A percentile compares a stretch with the other conserved stretches of the same genome.
Conservation (phyloP, 1,140 invertebrate genomes). For the Zaprionus ghesquierei region DNA sequence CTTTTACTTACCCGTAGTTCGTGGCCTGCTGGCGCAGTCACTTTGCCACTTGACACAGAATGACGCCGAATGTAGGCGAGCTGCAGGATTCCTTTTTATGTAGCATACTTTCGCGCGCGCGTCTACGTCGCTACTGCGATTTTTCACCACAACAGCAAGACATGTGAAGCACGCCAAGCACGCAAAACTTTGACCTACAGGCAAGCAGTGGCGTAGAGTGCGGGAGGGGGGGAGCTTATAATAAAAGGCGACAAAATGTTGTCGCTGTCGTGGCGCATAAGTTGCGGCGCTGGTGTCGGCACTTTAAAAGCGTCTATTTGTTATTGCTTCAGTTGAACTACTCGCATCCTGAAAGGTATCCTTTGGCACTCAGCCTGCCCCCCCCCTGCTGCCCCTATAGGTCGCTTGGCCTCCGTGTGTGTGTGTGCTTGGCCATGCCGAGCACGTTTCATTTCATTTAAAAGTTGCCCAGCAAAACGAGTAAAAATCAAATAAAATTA, state of each 20-base stretch:
- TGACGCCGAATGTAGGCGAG: slow-evolving; percentile 46
- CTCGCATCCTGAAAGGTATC: neutral
- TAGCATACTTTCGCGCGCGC: slow-evolving; percentile 43
- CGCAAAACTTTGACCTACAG: slow-evolving; percentile 39
- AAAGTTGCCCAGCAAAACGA: slow-evolving; percentile 51
- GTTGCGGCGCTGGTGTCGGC: slow-evolving; percentile 31
- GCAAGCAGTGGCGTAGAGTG: neutral
- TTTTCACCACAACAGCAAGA: slow-evolving; percentile 26
- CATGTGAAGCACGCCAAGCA: slow-evolving; percentile 36
- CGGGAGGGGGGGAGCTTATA: neutral
- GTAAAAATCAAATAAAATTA: slow-evolving; percentile 76
- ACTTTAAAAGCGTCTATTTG: slow-evolving; percentile 54
- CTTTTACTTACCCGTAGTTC: slow-evolving; percentile 62
- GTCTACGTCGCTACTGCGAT: slow-evolving; percentile 31
- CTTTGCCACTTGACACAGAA: slow-evolving; percentile 58
- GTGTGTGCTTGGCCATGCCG: slow-evolving; percentile 41
- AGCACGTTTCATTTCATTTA: slow-evolving; percentile 66
- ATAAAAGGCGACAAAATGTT: slow-evolving; percentile 69
- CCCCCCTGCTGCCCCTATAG: neutral
- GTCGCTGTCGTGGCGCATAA: slow-evolving; percentile 43
- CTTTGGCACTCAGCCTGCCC: neutral
- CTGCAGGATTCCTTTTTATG: slow-evolving; percentile 28
- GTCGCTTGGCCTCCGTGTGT: no score
- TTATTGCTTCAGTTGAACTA: slow-evolving; percentile 30
- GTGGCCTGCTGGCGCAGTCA: slow-evolving; percentile 40